A percentile compares a stretch with the other conserved stretches of the same genome.
Evolutionary conservation across 2,797 vertebrate species (phyloP).

Genomic region (Atherinosoma microstoma): DNA sequence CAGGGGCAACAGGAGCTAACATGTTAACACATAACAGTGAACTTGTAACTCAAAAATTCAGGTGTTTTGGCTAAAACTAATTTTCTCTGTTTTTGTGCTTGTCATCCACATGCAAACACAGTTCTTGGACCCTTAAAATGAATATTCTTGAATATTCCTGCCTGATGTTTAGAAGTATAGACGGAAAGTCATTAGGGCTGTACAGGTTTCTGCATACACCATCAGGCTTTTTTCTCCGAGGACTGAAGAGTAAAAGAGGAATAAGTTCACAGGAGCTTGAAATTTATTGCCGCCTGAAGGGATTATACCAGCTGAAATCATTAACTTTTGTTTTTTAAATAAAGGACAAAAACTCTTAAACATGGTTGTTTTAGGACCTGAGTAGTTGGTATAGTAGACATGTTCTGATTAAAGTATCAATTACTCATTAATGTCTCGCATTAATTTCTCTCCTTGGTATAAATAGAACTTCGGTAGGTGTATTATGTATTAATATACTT

Average conservation of each 20-base stretch:
- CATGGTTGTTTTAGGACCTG: constrained; percentile 8
- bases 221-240: background rate
- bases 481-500: constrained; percentile 48
- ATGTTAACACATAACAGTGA: constrained; percentile 7
- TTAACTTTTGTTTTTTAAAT: background rate
- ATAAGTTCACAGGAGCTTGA: background rate
- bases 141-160: too few species aligned
- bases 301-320: background rate
- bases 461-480: constrained; percentile 44
- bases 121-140: too few species aligned
- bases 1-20: constrained; percentile 17
- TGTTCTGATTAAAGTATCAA: constrained; percentile 36
- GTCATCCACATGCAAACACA: background rate
- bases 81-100: too few species aligned
- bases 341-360: constrained; percentile 16
- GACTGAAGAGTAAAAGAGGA: background rate
- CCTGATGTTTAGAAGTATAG: background rate
- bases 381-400: background rate
- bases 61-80: too few species aligned
- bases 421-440: constrained; percentile 47
- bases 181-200: background rate
- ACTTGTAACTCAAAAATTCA: background rate
- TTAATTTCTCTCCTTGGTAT: constrained; percentile 49
- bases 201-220: background rate
- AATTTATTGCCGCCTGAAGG: constrained; percentile 1